Base-by-base conservation (phyloP, 2,888 invertebrate species). In the Resseliella maxima region DNA sequence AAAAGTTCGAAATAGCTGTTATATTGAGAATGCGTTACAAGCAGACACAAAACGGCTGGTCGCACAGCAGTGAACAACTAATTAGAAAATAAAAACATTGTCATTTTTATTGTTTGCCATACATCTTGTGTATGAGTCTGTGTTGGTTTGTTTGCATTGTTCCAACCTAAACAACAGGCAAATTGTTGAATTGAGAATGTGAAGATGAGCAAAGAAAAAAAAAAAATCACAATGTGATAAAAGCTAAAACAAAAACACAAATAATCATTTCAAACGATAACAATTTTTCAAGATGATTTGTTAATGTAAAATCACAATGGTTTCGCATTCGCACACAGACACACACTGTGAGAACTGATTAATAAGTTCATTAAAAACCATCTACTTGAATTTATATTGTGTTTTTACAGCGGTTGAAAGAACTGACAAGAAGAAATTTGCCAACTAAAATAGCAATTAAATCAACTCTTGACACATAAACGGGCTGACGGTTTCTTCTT, bases 261-360 rank as follows among this genome's bases (percentile, higher is more conserved):
- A 72, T 3, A 1, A n/a, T 72, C 31, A 72, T 72, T 72, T 31
- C 12, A 8, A 31, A 72, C 72, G 72, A 31, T 72, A 72, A 31
- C 72, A 27, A 31, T 72, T 72, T 72, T 72, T 72, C 31, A 72
- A 31, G 31, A 31, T 72, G 72, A 72, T 72, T 72, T 72, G 72
- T 35, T 72, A 35, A 72, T 35, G 27, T n/a, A 72, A 72, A 72
- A 3, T 59, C n/a, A 24, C 24, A 59, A 59, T 59, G 59, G 24
- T 10, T 50, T 24, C 24, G 46, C 41, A 41, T 12, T 8, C 41
- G 41, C 41, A 41, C 41, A 41, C 41, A 41, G 6, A 41, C 41
- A 41, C 41, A 41, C 41, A 50, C 2, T 12, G 50, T 12, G 50
- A 50, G 50, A 50, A 50, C 24, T 59, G 3, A 59, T n/a, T 59